These are phyloP conservation scores for Rhagologus leucostigma DNA, from an alignment of 2,113 vertebrate species.

Conservation along the genomic window DNA sequence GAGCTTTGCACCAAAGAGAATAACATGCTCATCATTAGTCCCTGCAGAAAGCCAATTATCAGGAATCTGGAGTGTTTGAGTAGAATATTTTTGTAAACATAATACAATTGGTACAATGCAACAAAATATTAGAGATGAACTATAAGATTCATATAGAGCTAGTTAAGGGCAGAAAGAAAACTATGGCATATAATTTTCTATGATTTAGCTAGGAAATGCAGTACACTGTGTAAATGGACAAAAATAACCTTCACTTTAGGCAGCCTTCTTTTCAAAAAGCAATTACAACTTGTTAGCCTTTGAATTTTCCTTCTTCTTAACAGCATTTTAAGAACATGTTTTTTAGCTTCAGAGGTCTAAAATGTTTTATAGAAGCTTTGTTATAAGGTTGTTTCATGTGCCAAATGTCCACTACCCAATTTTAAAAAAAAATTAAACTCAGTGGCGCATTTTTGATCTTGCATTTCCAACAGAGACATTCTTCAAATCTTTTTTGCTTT, in stretches of 20 bases:
- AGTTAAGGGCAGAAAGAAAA: neutral
- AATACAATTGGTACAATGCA: neutral
- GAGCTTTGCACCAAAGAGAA: neutral
- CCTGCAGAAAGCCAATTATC: neutral
- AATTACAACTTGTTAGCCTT: constrained; percentile 23
- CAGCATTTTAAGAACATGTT: neutral
- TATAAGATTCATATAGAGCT: neutral
- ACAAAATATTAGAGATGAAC: neutral
- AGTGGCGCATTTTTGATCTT: neutral
- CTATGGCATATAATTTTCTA: constrained; percentile 13
- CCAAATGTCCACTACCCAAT: neutral
- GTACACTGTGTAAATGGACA: neutral
- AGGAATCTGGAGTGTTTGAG: neutral
- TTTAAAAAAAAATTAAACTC: neutral
- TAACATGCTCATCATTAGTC: neutral
- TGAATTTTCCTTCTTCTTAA: constrained; percentile 25
- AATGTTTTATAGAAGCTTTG: constrained; percentile 14
- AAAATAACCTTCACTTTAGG: constrained; percentile 34
- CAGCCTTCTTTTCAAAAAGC: constrained; percentile 18
- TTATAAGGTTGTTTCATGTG: neutral
- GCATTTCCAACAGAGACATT: constrained; percentile 13
- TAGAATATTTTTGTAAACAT: neutral
- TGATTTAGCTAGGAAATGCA: constrained; percentile 36
- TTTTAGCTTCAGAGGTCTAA: constrained; percentile 25
- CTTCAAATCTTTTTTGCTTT: neutral